Evolutionary conservation across 2,888 invertebrate genomes (phyloP), one percentile per base, ranked within the genome.

Genomic region (Thymelicus lineola): DNA sequence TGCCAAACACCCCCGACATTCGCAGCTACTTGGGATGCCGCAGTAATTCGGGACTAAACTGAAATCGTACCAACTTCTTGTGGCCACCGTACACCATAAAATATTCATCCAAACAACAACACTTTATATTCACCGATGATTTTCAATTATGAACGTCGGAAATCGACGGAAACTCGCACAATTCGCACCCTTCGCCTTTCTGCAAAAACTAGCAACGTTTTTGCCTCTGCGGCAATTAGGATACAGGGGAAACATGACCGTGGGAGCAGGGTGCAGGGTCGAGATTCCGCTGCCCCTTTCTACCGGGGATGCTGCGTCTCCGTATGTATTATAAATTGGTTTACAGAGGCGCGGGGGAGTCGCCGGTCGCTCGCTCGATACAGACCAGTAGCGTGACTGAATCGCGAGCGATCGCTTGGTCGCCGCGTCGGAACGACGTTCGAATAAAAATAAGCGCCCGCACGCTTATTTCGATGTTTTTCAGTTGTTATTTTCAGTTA

Each of bases 241-340:
- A n/a, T 48, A 0, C 79, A 73, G 1, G 1, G 28, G n/a, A 85
- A 82, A 80, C 69, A 75, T 66, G 36, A 71, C 82, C 75, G 63
- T 85, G 74, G 57, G 2, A 0, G 1, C 0, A 1, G n/a, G 14
- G 0, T 0, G 20, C 77, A 85, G 77, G 85, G 86, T 86, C 72
- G 75, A 64, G 70, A 78, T 81, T 87, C 36, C 71, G 60, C 70
- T 74, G 82, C 66, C 71, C 67, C 60, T 60, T 72, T 66, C 72
- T 72, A 74, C 80, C 80, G 86, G 92, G 93, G 93, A 93, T 93
- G 93, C 93, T 93, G 92, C 90, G 90, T 87, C 91, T 90, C 88
- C 86, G 92, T 93, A 93, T 93, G 92, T 93, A 93, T 93, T 93
- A 93, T 93, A 93, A 93, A 93, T 93, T 92, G 93, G 92, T 93